Evolutionary conservation across 2,113 vertebrate genomes (phyloP).

Genomic region (Condylura cristata): DNA sequence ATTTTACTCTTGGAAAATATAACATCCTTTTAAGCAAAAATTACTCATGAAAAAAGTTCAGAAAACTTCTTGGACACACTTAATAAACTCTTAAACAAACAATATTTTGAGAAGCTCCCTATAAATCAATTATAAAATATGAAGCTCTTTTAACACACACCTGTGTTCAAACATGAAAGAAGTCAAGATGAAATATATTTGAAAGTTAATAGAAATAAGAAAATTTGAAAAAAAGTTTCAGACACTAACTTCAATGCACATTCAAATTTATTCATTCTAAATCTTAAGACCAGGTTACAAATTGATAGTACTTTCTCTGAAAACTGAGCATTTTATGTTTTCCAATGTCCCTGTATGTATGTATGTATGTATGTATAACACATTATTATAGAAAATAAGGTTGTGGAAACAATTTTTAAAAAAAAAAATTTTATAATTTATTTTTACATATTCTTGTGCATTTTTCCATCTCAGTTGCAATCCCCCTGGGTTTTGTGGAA

Average conservation of each 20-base stretch:
- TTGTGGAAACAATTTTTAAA: constrained; percentile 29
- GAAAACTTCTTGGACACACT: constrained; percentile 15
- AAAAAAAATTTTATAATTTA: too few species aligned
- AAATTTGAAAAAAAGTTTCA: not conserved
- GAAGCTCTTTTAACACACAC: constrained; percentile 44
- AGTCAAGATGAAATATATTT: constrained; percentile 17
- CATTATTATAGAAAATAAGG: not conserved
- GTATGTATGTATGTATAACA: not conserved
- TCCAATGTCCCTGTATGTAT: not conserved
- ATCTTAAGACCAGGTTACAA: not conserved
- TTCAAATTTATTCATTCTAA: constrained; percentile 26
- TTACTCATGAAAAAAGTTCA: constrained; percentile 41
- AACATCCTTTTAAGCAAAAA: constrained; percentile 61
- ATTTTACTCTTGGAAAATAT: constrained; percentile 60
- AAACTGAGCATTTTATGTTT: constrained; percentile 6
- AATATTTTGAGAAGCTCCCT: constrained; percentile 44
- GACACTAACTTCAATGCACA: not conserved
- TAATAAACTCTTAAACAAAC: constrained; percentile 56
- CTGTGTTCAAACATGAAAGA: constrained; percentile 46
- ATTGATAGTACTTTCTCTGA: not conserved
- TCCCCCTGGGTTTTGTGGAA: too few species aligned
- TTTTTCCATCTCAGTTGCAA: too few species aligned
- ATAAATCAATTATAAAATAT: constrained; percentile 48
- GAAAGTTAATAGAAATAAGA: not conserved
- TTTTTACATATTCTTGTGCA: too few species aligned